Evolutionary conservation across 2,888 invertebrate species (phyloP), one percentile per base, ranked within the genome.

Genomic region (Zaprionus bogoriensis): DNA sequence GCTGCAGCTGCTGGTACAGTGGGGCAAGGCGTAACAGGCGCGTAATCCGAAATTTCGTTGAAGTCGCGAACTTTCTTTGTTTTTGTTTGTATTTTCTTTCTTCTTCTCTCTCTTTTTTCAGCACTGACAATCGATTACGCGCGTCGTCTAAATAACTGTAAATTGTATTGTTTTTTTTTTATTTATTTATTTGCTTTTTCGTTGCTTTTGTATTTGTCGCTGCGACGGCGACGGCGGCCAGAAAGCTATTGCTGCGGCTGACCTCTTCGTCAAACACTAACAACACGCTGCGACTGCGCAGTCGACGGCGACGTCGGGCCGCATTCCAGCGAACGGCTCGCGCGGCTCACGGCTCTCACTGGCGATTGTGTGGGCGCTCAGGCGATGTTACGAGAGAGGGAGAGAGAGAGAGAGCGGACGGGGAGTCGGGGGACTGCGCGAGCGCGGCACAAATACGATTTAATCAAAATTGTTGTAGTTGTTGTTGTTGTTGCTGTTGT

Each of bases 281-380:
- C 62, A 77, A 65, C 65, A 52, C 83, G 79, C 79, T 69, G 87
- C 87, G 82, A 74, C 82, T 76, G 84, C 77, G 77, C 77, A 85
- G 78, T 78, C 85, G 59, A 74, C 77, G 67, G 59, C 68, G 62
- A 79, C 72, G 59, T 47, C 80, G 51, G 57, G 67, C 81, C 87
- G 53, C 85, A 81, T 87, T 81, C 87, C 87, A 74, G 44, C 61
- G 52, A 32, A 48, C 54, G 36, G 54, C 50, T 47, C 52, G 57
- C 65, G 58, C 66, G 66, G 48, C 54, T 48, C 44, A 47, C 47
- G 57, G 68, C 75, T 75, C 76, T 70, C 71, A 58, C 60, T 60
- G 50, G 30, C 39, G 42, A 53, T 64, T 75, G 72, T 72, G 72
- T 72, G 72, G 72, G 72, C 72, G 70, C 65, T 55, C 39, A 50